Evolutionary conservation across 2,797 vertebrate genomes (phyloP), one percentile per base, ranked within the genome.

Genomic region (Notolabrus celidotus): DNA sequence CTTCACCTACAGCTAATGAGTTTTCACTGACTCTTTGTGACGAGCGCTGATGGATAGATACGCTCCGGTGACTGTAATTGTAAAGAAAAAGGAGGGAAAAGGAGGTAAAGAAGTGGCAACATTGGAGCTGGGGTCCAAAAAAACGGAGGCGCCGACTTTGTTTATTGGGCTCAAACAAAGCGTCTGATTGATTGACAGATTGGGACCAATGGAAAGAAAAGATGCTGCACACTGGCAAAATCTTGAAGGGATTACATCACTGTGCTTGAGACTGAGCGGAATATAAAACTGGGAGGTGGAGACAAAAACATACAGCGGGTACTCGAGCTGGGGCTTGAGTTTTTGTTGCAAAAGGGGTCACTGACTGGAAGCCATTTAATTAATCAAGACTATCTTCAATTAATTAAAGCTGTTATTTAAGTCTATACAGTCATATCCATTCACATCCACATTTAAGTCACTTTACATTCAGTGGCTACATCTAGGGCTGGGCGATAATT

Each of bases 1-100:
- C 85, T 86, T 88, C 80, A 86, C 84, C 87, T 80, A 79, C 16
- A 31, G 54, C 71, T 88, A 90, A 90, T 89, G 87, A 84, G 76
- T 78, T 89, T 82, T 51, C 74, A 72, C 84, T 80, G 51, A 80
- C 70, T 86, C 80, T 70, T 73, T 71, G 75, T 82, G 75, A 74
- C 82, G 74, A 59, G 67, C 66, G 58, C 67, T 78, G 82, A 85
- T 83, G 79, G 80, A 84, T 72, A 82, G 83, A 85, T 82, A 63
- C 74, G 78, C 84, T 78, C 80, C 74, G 85, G 55, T 87, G 86
- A 84, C 42, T 69, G 61, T 67, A 53, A 82, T 80, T 80, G 67
- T 59, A 38, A 67, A 62, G 31, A 15, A 75, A 69, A 67, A 16
- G 53, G 19, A 42, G 23, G 12, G 23, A 46, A 16, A 19, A n/a